Conservation (phyloP, 1,140 invertebrate species). For the Lethrus apterus region DNA sequence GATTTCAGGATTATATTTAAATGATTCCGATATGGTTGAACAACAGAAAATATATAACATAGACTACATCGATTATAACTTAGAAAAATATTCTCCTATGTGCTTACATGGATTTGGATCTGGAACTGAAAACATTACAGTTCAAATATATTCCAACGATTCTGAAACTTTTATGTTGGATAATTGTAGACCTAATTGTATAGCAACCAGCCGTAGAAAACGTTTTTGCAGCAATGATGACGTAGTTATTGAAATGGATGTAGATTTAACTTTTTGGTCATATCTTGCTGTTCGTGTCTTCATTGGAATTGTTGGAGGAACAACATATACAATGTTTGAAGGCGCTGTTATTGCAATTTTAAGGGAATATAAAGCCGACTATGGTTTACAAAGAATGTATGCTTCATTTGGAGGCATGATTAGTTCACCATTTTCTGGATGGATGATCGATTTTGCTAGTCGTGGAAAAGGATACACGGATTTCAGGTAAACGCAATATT, state of each 20-base stretch:
- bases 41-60: too few relatives aligned
- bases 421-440: slow-evolving; percentile 67
- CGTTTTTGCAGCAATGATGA: slow-evolving; percentile 54
- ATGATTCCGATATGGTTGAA: too few relatives aligned
- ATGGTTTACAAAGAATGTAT: slow-evolving; percentile 71
- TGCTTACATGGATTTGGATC: too few relatives aligned
- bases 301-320: slow-evolving; percentile 64
- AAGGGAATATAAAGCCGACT: slow-evolving; percentile 69
- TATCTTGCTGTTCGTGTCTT: slow-evolving; percentile 67
- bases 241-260: slow-evolving; percentile 52
- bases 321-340: slow-evolving; percentile 75
- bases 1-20: too few relatives aligned
- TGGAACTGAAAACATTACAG: too few relatives aligned
- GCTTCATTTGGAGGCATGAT: slow-evolving; percentile 74
- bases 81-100: too few relatives aligned
- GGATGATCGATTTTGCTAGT: slow-evolving; percentile 63
- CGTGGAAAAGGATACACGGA: slow-evolving; percentile 56
- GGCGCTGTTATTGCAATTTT: slow-evolving; percentile 73
- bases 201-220: slow-evolving; percentile 48
- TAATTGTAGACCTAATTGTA: slow-evolving; percentile 44
- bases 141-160: too few relatives aligned
- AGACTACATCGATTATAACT: too few relatives aligned
- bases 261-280: slow-evolving; percentile 64
- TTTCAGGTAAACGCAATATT: slow-evolving; percentile 50
- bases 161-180: slow-evolving; percentile 18